phyloP scores from a whole-genome alignment of 2,113 vertebrate species.

The Oryzias curvinotus region DNA sequence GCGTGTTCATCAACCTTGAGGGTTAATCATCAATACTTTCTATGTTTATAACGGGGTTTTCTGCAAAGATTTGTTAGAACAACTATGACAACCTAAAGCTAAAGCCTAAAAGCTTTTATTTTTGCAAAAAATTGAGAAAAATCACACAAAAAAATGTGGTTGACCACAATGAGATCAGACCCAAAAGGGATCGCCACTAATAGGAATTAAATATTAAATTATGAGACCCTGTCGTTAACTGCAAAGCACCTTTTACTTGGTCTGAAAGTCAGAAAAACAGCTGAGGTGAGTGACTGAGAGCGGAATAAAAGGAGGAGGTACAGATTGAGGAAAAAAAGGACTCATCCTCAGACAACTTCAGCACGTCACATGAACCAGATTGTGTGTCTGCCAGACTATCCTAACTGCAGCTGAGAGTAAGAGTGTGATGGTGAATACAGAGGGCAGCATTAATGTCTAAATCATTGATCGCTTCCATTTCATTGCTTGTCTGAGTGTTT shows the following conservation, averaged over 20 bases:
- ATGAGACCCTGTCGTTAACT: too few relatives aligned
- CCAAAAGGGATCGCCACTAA: too few relatives aligned
- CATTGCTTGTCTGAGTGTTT: conserved; percentile 10
- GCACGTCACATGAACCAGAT: conserved; percentile 67
- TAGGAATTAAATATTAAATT: too few relatives aligned
- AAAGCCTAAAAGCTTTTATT: too few relatives aligned
- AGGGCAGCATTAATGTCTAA: conserved; percentile 81
- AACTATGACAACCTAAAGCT: too few relatives aligned
- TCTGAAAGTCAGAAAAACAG: too few relatives aligned
- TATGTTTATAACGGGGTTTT: not conserved
- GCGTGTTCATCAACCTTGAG: conserved; percentile 4
- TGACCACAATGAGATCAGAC: too few relatives aligned
- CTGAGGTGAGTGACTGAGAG: not conserved
- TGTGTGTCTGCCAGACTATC: conserved; percentile 64
- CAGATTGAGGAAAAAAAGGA: conserved; percentile 13
- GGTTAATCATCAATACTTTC: not conserved
- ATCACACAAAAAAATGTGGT: too few relatives aligned
- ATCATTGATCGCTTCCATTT: conserved; percentile 79
- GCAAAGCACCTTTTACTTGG: too few relatives aligned
- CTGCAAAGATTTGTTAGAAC: not conserved
- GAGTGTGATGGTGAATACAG: conserved; percentile 83
- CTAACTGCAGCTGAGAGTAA: conserved; percentile 59
- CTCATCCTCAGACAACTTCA: conserved; percentile 54
- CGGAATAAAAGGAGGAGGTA: conserved; percentile 7
- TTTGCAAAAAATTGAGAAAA: too few relatives aligned